Conservation (phyloP, 1,140 invertebrate genomes). For the Hyles euphorbiae region DNA sequence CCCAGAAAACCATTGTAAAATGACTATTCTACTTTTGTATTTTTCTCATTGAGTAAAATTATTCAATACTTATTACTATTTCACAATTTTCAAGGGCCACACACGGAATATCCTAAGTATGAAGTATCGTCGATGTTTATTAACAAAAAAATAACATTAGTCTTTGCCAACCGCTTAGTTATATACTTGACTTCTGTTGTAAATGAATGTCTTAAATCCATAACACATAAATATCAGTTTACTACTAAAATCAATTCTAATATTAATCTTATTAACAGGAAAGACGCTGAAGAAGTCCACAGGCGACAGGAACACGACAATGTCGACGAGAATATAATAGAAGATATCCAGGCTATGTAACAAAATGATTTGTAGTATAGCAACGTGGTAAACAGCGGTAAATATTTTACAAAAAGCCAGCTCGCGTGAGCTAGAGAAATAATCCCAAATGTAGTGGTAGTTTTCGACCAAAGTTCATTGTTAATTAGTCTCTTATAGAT, state of each 20-base stretch:
- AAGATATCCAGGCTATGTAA: slow-evolving; percentile 59
- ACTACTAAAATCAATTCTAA: neutral
- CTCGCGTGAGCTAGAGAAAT: slow-evolving; percentile 19
- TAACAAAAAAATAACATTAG: too few species aligned
- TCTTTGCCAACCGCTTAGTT: too few species aligned
- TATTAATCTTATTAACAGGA: slow-evolving; percentile 37
- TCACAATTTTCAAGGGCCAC: too few species aligned
- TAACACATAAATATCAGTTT: too few species aligned
- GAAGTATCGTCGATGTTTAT: too few species aligned
- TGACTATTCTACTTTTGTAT: too few species aligned
- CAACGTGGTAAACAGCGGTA: neutral
- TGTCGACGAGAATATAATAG: slow-evolving; percentile 50
- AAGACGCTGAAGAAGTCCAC: slow-evolving; percentile 67
- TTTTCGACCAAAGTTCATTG: slow-evolving; percentile 64
- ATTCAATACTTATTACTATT: too few species aligned
- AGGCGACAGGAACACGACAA: slow-evolving; percentile 52
- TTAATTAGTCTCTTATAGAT: slow-evolving; percentile 43
- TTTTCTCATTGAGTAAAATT: too few species aligned
- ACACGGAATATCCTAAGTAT: too few species aligned
- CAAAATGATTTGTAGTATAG: neutral
- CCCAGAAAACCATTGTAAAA: too few species aligned
- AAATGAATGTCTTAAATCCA: too few species aligned
- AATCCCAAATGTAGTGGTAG: slow-evolving; percentile 65
- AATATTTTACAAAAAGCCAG: neutral
- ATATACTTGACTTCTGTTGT: too few species aligned